Evolutionary conservation across 1,140 invertebrate genomes (phyloP), one percentile per base, ranked within the genome.

Genomic region (Pseudomyrmex sp.): DNA sequence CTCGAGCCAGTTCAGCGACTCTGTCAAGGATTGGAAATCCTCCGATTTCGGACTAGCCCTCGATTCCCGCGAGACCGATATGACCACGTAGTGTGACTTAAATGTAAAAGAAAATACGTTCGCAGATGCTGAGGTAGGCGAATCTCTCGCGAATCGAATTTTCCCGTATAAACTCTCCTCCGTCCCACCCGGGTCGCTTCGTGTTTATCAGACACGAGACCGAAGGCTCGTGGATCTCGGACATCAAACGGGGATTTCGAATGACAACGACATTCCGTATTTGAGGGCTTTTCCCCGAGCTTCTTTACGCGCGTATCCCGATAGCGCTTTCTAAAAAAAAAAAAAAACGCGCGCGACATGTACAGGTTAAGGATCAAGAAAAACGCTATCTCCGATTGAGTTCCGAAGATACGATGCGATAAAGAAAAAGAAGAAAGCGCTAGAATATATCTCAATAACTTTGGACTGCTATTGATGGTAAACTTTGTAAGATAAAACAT

Each of bases 51-150:
- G 70, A 26, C 48, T 46, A 75, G 3, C 13, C 52, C 23, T 1
- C 59, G 79, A 44, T 76, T 74, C 70, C 79, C 63, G 8, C 79
- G 72, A 82, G 58, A 63, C 70, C 72, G 69, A 82, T 77, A 82
- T 65, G 76, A 65, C 72, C 48, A 46, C 35, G 58, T 63, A 48
- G 44, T 72, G 59, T 76, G 59, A 82, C 80, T 82, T 82, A 82
- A 82, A 77, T 77, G 69, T 75, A 20, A 13, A 77, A 70, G 54
- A 72, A 75, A 82, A 82, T 82, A 75, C 58, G 50, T 58, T 35
- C 65, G 76, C 54, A 72, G 23, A 72, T 72, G 66, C 76, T 80
- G 76, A 80, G 76, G 23, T 59, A 72, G 44, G 54, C 56, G 54
- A 23, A 80, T 61, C 35, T 35, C 35, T 48, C 8, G 15, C 23